phyloP scores from a whole-genome alignment of 2,113 vertebrate species.

The Crocuta crocuta region DNA sequence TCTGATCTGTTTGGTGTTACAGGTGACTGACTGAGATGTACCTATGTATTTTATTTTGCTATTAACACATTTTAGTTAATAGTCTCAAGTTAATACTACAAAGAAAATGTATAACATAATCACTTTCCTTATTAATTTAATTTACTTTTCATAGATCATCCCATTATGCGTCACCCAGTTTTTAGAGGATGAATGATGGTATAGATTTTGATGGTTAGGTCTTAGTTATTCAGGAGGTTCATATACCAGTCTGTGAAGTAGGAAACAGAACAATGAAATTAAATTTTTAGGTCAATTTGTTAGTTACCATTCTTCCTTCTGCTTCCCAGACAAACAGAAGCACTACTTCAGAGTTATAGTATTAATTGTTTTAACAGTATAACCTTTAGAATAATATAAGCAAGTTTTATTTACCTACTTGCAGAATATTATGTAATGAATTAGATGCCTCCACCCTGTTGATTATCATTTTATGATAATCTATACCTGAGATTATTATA shows the following conservation, averaged over 20 bases:
- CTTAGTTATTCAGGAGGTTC: neutral
- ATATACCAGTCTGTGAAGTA: neutral
- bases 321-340: neutral
- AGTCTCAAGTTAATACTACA: neutral
- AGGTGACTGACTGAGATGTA: neutral
- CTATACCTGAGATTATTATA: neutral
- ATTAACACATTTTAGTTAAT: neutral
- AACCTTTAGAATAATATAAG: slow-evolving; percentile 15
- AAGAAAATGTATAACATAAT: slow-evolving; percentile 10
- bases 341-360: neutral
- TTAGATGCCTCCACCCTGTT: neutral
- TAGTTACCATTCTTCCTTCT: neutral
- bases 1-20: neutral
- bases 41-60: slow-evolving; percentile 1
- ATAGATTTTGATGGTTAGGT: neutral
- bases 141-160: neutral
- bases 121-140: neutral
- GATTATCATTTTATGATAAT: neutral
- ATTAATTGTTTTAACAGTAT: neutral
- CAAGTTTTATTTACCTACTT: neutral
- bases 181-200: neutral
- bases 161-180: neutral
- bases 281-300: neutral
- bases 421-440: neutral
- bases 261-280: neutral